Evolutionary conservation across 2,113 vertebrate genomes (phyloP), one percentile per base, ranked within the genome.

Genomic region (Isurus oxyrinchus): DNA sequence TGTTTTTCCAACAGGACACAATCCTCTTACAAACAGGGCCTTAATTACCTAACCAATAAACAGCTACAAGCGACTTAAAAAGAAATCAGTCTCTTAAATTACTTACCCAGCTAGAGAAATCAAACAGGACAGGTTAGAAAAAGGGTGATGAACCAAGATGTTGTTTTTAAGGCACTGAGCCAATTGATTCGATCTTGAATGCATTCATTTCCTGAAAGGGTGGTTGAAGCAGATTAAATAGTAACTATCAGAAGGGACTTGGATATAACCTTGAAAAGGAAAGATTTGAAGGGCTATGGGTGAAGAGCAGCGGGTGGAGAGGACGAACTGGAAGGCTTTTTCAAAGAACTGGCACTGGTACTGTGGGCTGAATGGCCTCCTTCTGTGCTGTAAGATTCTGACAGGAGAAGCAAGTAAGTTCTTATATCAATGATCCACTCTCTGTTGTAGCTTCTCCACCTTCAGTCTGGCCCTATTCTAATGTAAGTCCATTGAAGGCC

Each of bases 21-120:
- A 59, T 57, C 55, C 31, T 59, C 55, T 61, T 91, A n/a, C 55
- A 91, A 40, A 59, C 55, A 61, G n/a, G 88, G 61, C 88, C 88
- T 91, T 91, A 59, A 59, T 59, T 31, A 61, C 55, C 88, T 59
- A 35, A 31, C 88, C 88, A 57, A 59, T 59, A 91, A 59, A 91
- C 16, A 61, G 27, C 31, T 91, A 35, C 88, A 91, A 91, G 88
- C 88, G n/a, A 91, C 88, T 91, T 91, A 90, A 90, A 90, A 90
- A 27, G 53, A 90, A 57, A 57, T 90, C 87, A 90, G 87, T 55
- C 87, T 90, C 87, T 57, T 90, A 91, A n/a, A 91, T 91, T 91
- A n/a, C 88, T 91, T 61, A 59, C 55, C 55, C 88, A 59, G 31
- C 27, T 59, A 27, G 55, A 91, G 55, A 91, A 91, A 91, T 59